These are phyloP conservation scores for Andrena marginata DNA, from an alignment of 2,888 invertebrate species.

Conservation along the genomic window DNA sequence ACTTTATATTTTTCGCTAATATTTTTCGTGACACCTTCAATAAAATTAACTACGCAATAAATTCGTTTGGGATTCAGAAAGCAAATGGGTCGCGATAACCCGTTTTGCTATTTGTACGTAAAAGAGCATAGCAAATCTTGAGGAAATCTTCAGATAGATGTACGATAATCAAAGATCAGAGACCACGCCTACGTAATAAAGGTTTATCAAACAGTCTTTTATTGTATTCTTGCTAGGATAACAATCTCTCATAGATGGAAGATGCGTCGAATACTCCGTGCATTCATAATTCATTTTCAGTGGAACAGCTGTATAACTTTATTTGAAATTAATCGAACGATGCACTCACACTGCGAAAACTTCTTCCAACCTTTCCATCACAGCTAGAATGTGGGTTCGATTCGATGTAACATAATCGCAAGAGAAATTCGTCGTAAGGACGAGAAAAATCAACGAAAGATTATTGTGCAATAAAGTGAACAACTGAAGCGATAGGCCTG, in stretches of 20 bases:
- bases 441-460: neutral
- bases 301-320: slow-evolving; percentile 1
- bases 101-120: neutral
- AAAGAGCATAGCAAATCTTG: neutral
- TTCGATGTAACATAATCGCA: neutral
- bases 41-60: neutral
- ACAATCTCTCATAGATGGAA: slow-evolving; percentile 54
- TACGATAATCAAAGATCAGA: slow-evolving; percentile 61
- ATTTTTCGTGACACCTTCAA: neutral
- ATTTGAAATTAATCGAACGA: slow-evolving; percentile 24
- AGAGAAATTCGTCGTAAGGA: neutral
- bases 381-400: neutral
- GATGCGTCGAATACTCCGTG: slow-evolving; percentile 30
- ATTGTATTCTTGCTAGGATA: slow-evolving; percentile 55
- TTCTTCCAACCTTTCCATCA: neutral
- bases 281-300: slow-evolving; percentile 40
- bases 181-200: slow-evolving; percentile 26
- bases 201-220: slow-evolving; percentile 58
- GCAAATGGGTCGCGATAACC: neutral
- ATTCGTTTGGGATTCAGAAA: neutral
- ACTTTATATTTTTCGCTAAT: no score
- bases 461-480: slow-evolving; percentile 8
- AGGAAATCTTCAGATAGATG: slow-evolving; percentile 46
- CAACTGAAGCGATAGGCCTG: neutral
- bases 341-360: neutral